phyloP scores from a whole-genome alignment of 2,888 invertebrate genomes.

The Epistrophella euchroma region DNA sequence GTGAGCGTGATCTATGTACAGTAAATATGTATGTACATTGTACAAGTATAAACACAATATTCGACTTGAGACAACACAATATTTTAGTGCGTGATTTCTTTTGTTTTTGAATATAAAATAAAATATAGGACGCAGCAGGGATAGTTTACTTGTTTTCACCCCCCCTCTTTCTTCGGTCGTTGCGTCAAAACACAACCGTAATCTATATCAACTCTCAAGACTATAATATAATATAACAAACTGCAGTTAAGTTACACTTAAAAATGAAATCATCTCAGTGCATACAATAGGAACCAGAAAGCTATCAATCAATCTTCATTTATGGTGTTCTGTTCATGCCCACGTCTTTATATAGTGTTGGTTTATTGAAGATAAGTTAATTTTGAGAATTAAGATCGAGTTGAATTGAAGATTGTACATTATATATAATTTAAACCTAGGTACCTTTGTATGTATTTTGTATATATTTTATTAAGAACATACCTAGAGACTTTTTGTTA shows the following conservation, averaged over 20 bases:
- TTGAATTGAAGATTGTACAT: constrained; percentile 27
- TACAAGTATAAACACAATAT: background rate
- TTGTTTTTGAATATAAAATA: background rate
- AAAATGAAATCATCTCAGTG: constrained; percentile 31
- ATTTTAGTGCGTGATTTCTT: constrained; percentile 26
- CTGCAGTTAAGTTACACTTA: constrained; percentile 20
- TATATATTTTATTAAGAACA: background rate
- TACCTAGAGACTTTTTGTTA: background rate
- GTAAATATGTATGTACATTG: background rate
- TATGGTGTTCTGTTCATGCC: constrained; percentile 5
- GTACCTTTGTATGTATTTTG: too few species aligned
- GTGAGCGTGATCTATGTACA: constrained; percentile 13
- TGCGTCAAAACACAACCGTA: constrained; percentile 2
- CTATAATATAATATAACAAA: constrained; percentile 2
- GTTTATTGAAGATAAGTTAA: constrained; percentile 37
- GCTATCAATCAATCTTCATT: constrained; percentile 48
- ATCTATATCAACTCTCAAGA: constrained; percentile 15
- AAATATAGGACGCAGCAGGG: constrained; percentile 8
- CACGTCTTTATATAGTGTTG: constrained; percentile 10
- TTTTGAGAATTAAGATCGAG: constrained; percentile 33
- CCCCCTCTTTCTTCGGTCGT: background rate
- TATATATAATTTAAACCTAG: background rate
- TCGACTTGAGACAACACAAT: constrained; percentile 18
- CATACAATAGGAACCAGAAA: constrained; percentile 41
- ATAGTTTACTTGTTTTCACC: background rate